Percentiles rank a stretch among this genome's conserved stretches.
phyloP scores from a whole-genome alignment of 1,140 invertebrate genomes.

The Cherax destructor region DNA sequence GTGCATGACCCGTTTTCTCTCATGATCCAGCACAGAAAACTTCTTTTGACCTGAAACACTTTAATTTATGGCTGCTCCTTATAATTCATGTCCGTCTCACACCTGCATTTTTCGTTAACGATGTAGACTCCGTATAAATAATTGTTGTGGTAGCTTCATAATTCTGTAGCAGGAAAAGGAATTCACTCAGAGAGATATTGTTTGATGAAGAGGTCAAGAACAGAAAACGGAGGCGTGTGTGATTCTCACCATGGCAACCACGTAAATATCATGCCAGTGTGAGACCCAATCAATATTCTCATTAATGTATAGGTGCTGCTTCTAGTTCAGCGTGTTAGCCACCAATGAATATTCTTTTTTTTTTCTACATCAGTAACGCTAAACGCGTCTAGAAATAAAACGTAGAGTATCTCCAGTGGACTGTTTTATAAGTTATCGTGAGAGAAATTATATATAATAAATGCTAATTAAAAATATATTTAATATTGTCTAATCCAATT shows the following conservation, averaged over 20 bases:
- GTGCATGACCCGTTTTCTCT: constrained; percentile 38
- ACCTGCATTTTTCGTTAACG: too few relatives aligned
- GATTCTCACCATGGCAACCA: constrained; percentile 50
- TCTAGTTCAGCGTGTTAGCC: background rate
- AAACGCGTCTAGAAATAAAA: too few relatives aligned
- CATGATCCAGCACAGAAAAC: constrained; percentile 32
- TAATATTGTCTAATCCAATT: too few relatives aligned
- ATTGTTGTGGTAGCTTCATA: too few relatives aligned
- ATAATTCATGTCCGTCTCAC: background rate
- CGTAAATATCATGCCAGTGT: constrained; percentile 38
- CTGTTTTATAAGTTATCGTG: too few relatives aligned
- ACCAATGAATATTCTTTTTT: background rate
- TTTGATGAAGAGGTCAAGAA: background rate
- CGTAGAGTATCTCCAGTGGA: too few relatives aligned
- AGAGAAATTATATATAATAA: too few relatives aligned
- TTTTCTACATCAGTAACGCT: too few relatives aligned
- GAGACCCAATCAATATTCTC: background rate
- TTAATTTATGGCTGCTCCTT: background rate
- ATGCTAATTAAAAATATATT: too few relatives aligned
- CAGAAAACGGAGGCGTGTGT: constrained; percentile 35
- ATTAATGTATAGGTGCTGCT: background rate
- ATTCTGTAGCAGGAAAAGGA: too few relatives aligned
- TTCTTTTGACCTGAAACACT: background rate
- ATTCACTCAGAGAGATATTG: too few relatives aligned
- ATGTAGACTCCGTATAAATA: too few relatives aligned